These are phyloP conservation scores for Melinopterus prodromus DNA, from an alignment of 2,888 invertebrate species.

Conservation along the genomic window DNA sequence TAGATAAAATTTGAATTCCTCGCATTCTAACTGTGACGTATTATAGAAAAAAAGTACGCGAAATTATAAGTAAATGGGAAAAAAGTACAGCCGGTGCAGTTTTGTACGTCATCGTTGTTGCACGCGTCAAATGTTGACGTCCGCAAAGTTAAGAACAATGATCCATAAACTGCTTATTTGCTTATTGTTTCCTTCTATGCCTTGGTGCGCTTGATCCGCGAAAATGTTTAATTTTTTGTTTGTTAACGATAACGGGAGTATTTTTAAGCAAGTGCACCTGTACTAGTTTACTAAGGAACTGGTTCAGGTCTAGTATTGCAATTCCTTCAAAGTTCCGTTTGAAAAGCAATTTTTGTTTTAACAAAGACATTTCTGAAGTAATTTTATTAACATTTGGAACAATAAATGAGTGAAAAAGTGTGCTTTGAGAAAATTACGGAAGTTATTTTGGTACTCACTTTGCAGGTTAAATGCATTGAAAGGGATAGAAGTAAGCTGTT, in stretches of 20 bases:
- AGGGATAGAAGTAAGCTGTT: too few relatives aligned
- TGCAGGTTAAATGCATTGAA: too few relatives aligned
- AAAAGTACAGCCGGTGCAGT: background rate
- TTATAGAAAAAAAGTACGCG: background rate
- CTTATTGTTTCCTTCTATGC: background rate
- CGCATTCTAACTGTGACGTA: background rate
- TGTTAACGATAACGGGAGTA: background rate
- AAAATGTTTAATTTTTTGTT: background rate
- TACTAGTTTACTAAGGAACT: background rate
- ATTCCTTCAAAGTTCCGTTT: too few relatives aligned
- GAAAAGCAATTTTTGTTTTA: too few relatives aligned
- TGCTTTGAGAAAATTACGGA: too few relatives aligned
- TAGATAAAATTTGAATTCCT: background rate
- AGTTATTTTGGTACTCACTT: too few relatives aligned
- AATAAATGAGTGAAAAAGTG: too few relatives aligned
- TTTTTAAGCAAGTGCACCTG: background rate
- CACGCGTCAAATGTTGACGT: background rate
- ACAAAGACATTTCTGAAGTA: too few relatives aligned
- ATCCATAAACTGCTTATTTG: slow-evolving; percentile 29
- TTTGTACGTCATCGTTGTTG: background rate
- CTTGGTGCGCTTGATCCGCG: background rate
- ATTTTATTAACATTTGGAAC: too few relatives aligned
- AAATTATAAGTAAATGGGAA: background rate
- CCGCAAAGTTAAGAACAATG: slow-evolving; percentile 31
- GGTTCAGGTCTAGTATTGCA: too few relatives aligned